Conservation (phyloP, 2,888 invertebrate genomes). For the Lasioglossum malachurum region DNA sequence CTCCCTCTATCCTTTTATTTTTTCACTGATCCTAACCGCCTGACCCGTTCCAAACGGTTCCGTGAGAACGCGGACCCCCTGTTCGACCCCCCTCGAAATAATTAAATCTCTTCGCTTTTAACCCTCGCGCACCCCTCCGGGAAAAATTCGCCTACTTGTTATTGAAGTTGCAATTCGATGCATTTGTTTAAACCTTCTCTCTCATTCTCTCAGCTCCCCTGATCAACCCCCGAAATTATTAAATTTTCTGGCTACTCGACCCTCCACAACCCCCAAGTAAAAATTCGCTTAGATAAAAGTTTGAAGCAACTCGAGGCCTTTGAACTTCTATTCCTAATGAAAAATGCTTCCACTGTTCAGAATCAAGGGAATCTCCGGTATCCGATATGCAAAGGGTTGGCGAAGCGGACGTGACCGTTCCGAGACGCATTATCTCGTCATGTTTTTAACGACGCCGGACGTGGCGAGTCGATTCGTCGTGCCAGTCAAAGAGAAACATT, state of each 20-base stretch:
- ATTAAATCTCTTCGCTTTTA: constrained; percentile 1
- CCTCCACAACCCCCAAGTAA: not conserved
- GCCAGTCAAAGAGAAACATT: constrained; percentile 55
- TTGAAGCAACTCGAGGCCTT: not conserved
- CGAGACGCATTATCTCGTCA: constrained; percentile 66
- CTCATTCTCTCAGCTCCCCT: not conserved
- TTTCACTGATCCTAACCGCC: not conserved
- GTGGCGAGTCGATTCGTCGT: constrained; percentile 70
- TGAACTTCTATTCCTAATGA: not conserved
- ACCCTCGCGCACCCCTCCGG: not conserved
- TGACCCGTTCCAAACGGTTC: not conserved
- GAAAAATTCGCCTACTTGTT: not conserved
- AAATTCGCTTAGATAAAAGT: not conserved
- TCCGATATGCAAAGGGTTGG: not conserved
- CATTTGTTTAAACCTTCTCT: not conserved
- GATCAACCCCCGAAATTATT: not conserved
- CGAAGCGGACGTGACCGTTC: not conserved
- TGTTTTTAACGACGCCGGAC: constrained; percentile 62
- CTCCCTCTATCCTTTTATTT: not conserved
- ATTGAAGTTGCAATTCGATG: not conserved
- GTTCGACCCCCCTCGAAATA: not conserved
- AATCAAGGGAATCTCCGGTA: not conserved
- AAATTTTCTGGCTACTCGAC: not conserved
- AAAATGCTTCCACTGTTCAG: not conserved
- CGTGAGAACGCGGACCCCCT: not conserved